phyloP scores from a whole-genome alignment of 2,113 vertebrate species.

The Podiceps cristatus region DNA sequence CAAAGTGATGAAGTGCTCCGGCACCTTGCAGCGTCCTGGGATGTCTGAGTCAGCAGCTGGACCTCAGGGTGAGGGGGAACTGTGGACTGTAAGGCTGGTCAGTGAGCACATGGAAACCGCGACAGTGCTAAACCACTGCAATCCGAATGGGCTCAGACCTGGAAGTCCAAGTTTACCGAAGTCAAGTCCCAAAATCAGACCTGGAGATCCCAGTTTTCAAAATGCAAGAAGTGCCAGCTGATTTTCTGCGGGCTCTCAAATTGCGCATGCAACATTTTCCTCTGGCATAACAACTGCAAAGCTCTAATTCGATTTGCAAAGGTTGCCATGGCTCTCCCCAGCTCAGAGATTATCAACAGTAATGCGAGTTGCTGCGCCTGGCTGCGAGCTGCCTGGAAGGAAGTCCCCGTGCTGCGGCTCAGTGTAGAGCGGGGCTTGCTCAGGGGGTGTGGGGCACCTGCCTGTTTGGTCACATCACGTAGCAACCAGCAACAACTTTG shows the following conservation, averaged over 20 bases:
- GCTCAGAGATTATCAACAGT: neutral
- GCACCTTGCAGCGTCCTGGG: neutral
- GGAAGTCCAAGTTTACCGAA: neutral
- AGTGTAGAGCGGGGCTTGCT: neutral
- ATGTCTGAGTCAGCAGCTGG: neutral
- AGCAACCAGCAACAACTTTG: neutral
- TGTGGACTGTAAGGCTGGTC: accelerated
- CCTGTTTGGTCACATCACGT: neutral
- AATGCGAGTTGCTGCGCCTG: accelerated
- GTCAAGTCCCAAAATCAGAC: neutral
- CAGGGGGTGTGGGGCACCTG: neutral
- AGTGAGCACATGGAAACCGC: neutral
- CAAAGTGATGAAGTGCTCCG: neutral
- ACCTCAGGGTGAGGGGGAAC: accelerated
- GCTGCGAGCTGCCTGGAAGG: neutral
- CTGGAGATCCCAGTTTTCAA: neutral
- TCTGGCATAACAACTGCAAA: neutral
- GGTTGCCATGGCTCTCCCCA: neutral
- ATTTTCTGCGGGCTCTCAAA: neutral
- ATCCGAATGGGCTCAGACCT: neutral
- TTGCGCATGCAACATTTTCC: neutral
- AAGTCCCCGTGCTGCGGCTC: neutral
- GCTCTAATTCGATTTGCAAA: neutral
- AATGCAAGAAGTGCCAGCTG: neutral
- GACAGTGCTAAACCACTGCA: neutral